Evolutionary conservation across 2,797 vertebrate species (phyloP).

Genomic region (Tapirus indicus): DNA sequence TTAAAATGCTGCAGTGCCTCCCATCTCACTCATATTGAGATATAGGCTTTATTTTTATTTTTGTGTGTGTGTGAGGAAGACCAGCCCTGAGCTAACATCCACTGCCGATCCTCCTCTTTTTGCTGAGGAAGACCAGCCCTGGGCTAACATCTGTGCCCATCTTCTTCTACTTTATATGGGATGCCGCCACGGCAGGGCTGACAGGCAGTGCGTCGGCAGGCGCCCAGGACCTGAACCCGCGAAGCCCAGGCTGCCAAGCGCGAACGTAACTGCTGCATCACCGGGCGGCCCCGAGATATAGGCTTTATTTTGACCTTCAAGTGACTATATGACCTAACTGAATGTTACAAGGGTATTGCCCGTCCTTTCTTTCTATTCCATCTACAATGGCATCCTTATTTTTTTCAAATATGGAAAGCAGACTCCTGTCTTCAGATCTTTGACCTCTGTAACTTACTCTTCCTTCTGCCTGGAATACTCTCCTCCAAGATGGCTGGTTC

Average conservation of each 20-base stretch:
- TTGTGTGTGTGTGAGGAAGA: no score
- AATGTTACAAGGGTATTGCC: no score
- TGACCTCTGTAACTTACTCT: neutral
- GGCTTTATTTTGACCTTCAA: neutral
- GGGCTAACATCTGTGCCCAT: no score
- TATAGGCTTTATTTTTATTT: neutral
- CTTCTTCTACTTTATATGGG: no score
- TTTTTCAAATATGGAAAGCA: neutral
- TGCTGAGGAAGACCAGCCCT: no score
- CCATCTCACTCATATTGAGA: neutral
- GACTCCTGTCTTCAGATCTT: neutral
- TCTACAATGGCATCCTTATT: neutral
- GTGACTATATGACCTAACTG: neutral
- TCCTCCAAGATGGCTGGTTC: neutral
- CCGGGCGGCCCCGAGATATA: neutral
- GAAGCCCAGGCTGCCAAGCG: no score
- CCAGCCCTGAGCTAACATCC: no score
- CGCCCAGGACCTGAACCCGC: no score
- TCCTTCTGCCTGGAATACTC: neutral
- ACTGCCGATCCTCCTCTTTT: no score
- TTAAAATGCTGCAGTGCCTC: neutral
- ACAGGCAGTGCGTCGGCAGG: no score
- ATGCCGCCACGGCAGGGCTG: no score
- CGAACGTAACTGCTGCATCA: no score
- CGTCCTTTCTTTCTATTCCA: neutral